Conservation (phyloP, 2,888 invertebrate species). For the Lasioglossum lativentre region DNA sequence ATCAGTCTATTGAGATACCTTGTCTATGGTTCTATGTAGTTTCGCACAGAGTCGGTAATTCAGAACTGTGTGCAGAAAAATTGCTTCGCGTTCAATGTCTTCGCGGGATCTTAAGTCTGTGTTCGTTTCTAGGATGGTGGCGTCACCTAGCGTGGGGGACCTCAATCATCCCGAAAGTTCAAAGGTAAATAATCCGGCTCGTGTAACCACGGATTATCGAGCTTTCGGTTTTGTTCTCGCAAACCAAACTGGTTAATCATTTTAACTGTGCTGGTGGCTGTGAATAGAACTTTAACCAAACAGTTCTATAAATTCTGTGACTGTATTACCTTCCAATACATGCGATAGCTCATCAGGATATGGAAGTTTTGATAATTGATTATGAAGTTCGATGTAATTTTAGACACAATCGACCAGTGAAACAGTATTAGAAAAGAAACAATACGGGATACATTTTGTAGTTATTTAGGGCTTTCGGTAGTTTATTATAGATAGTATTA, state of each 20-base stretch:
- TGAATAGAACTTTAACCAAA: conserved; percentile 7
- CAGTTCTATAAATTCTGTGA: neutral
- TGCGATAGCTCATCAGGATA: neutral
- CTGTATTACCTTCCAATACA: neutral
- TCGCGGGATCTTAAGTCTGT: neutral
- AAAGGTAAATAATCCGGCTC: conserved; percentile 3
- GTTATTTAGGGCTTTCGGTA: neutral
- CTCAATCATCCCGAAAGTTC: neutral
- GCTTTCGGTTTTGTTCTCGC: conserved; percentile 15
- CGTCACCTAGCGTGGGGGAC: conserved; percentile 3
- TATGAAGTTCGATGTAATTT: neutral
- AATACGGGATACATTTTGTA: neutral
- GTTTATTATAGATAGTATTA: neutral
- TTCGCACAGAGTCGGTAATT: neutral
- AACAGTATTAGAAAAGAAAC: neutral
- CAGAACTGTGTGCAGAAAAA: neutral
- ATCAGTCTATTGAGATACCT: too few species aligned
- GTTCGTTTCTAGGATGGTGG: neutral
- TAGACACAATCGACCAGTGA: neutral
- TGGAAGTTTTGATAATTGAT: neutral
- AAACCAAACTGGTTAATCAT: neutral
- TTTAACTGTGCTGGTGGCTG: neutral
- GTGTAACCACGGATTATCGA: neutral
- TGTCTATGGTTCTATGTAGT: too few species aligned
- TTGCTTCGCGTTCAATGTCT: neutral